These are phyloP conservation scores for Psophia crepitans DNA, from an alignment of 2,113 vertebrate species.

Conservation along the genomic window DNA sequence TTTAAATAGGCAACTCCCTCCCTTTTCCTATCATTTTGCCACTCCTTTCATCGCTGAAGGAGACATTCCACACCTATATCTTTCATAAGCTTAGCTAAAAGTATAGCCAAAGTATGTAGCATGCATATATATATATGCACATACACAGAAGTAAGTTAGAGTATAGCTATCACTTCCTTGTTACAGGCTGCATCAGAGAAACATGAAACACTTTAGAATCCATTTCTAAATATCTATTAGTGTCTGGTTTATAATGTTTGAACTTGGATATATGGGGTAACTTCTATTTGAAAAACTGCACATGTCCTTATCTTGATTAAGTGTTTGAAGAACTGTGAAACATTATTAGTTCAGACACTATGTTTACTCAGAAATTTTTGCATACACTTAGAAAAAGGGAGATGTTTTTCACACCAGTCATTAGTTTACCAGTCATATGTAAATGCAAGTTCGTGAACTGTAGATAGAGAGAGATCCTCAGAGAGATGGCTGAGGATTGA, in stretches of 20 bases:
- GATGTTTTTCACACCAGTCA: constrained; percentile 27
- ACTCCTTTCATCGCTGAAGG: background rate
- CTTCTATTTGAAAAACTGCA: constrained; percentile 44
- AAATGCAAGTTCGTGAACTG: background rate
- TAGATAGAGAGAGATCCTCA: background rate
- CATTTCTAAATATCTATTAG: constrained; percentile 2
- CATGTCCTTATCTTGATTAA: constrained; percentile 38
- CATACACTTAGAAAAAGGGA: background rate
- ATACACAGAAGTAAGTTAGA: background rate
- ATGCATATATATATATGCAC: background rate
- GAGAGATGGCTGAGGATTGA: background rate
- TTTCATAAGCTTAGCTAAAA: background rate
- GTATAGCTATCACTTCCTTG: background rate
- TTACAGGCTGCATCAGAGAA: background rate
- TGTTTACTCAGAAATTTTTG: constrained; percentile 56
- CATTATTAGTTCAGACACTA: constrained; percentile 51
- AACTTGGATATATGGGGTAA: constrained; percentile 16
- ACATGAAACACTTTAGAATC: background rate
- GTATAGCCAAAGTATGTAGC: background rate
- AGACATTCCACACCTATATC: background rate
- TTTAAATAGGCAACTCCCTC: background rate
- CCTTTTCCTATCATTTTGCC: background rate
- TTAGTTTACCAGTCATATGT: background rate
- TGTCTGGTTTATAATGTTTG: constrained; percentile 45
- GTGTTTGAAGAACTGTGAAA: constrained; percentile 65